Evolutionary conservation across 1,140 invertebrate species (phyloP), one percentile per base, ranked within the genome.

Genomic region (Lithobius niger): DNA sequence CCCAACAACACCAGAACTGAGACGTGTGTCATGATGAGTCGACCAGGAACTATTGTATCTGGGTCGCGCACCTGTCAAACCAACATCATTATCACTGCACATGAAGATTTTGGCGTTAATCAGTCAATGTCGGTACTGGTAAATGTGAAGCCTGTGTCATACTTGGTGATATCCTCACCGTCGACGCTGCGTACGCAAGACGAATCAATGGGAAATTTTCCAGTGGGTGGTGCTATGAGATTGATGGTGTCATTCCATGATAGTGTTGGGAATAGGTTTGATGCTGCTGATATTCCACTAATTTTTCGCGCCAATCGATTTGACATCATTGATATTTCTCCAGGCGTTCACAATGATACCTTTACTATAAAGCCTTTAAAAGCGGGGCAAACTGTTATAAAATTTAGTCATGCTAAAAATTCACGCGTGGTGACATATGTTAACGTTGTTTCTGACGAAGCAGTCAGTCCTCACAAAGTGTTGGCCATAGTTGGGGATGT

Each of bases 31-130:
- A 71, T 62, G 26, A 70, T 83, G 13, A 71, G 76, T 31, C 71
- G 74, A 58, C 74, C 72, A 65, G 81, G 82, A 13, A 56, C 77
- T 43, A 65, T 83, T 4, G 72, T 66, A 40, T 74, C 79, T 28
- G 76, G 76, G 21, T 73, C 78, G 25, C 68, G 63, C 47, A 68
- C 75, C 19, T 82, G 82, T 18, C 74, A 74, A 57, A 78, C 77
- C 59, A 69, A 78, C 16, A 65, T 85, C 58, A 72, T 77, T 56
- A 67, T 83, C 22, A 77, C 73, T 18, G 73, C 76, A 43, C 61
- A 69, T 1, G 79, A 82, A 61, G 71, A 76, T 27, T 79, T 78
- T 67, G 77, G 77, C 21, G 62, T 78, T 16, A 76, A 75, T 40
- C 74, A 76, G 58, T 71, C 67, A 2, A 40, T 74, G 2, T 67